Percentiles rank a stretch among this genome's conserved stretches.
Evolutionary conservation across 2,888 invertebrate species (phyloP).

Genomic region (Hirtodrosophila confusa): DNA sequence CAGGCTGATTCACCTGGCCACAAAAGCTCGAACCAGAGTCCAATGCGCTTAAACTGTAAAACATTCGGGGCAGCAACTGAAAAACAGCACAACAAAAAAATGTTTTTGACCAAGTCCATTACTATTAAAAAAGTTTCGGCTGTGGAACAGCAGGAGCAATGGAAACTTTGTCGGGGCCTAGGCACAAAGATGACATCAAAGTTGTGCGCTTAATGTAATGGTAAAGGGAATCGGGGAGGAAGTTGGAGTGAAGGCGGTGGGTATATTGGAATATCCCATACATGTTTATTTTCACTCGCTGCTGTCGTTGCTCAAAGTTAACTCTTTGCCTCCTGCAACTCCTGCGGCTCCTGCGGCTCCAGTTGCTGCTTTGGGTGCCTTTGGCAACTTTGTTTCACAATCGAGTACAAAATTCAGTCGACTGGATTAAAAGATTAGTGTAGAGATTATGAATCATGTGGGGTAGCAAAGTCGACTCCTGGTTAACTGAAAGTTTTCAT

Average conservation of each 20-base stretch:
- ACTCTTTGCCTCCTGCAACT: conserved; percentile 38
- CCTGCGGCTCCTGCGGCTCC: background rate
- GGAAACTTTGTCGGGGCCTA: conserved; percentile 65
- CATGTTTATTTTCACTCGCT: conserved; percentile 44
- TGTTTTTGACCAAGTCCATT: conserved; percentile 69
- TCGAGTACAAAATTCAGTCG: conserved; percentile 83
- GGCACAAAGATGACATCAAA: conserved; percentile 80
- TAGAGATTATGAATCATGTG: conserved; percentile 80
- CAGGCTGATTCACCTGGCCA: conserved; percentile 69
- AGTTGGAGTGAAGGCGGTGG: background rate
- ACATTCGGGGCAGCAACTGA: conserved; percentile 41
- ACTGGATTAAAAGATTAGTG: conserved; percentile 83
- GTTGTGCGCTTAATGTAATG: conserved; percentile 74
- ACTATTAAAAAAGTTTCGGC: conserved; percentile 77
- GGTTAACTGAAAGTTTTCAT: conserved; percentile 54
- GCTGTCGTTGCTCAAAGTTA: conserved; percentile 37
- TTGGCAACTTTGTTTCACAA: conserved; percentile 80
- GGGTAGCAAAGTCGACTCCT: conserved; percentile 16
- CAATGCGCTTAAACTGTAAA: conserved; percentile 74
- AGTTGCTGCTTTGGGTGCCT: conserved; percentile 31
- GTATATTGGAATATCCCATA: conserved; percentile 35
- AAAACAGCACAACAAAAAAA: conserved; percentile 28
- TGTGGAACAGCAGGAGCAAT: conserved; percentile 18
- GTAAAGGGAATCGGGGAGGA: conserved; percentile 8
- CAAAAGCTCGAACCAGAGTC: conserved; percentile 51